Percentiles rank a stretch among this genome's conserved stretches.
Evolutionary conservation across 2,113 vertebrate species (phyloP).

Genomic region (Alosa alosa): DNA sequence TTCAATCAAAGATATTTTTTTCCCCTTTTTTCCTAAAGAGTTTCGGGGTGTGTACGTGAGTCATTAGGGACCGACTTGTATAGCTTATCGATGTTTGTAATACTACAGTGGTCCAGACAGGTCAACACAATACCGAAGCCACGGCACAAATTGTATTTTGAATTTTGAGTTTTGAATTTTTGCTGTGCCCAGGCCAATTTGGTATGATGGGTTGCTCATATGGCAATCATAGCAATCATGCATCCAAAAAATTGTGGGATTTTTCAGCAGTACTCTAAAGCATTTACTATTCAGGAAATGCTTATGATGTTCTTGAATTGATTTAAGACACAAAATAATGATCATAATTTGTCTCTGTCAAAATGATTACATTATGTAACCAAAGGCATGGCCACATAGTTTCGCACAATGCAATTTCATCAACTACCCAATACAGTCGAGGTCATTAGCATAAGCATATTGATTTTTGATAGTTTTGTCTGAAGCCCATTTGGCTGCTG

Average conservation of each 20-base stretch:
- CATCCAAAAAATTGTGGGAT: not conserved
- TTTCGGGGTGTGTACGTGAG: not conserved
- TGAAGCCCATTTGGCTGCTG: not conserved
- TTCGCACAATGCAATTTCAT: not conserved
- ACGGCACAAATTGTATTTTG: no score
- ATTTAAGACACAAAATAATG: not conserved
- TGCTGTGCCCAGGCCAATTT: not conserved
- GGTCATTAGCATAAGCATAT: not conserved
- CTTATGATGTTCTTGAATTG: not conserved
- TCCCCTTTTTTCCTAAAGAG: not conserved
- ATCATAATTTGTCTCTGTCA: not conserved
- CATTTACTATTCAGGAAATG: not conserved
- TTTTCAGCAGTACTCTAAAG: not conserved
- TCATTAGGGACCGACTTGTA: no score
- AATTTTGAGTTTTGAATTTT: no score
- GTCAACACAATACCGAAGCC: no score
- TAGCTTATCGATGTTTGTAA: not conserved
- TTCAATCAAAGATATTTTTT: not conserved
- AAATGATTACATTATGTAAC: not conserved
- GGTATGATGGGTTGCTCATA: not conserved
- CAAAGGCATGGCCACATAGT: not conserved
- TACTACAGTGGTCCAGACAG: no score
- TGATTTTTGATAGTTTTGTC: constrained; percentile 15
- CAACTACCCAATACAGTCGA: not conserved
- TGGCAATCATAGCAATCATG: not conserved